Evolutionary conservation across 2,888 invertebrate species (phyloP).

Genomic region (Thereva unica): DNA sequence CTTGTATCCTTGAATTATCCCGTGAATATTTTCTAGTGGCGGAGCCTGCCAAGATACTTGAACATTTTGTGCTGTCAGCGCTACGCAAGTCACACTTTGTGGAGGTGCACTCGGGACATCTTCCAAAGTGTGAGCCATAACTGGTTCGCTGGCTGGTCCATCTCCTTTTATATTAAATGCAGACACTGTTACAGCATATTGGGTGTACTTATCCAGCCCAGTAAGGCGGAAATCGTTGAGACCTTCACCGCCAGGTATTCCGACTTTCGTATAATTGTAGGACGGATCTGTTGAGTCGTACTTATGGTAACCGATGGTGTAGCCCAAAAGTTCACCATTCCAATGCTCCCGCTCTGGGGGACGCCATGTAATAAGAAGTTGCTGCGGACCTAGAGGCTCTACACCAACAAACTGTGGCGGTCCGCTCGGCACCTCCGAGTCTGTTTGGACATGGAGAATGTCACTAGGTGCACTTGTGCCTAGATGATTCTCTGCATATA

Average conservation of each 20-base stretch:
- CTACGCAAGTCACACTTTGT: conserved; percentile 67
- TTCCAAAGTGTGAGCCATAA: conserved; percentile 57
- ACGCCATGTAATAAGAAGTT: conserved; percentile 75
- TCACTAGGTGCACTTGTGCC: conserved; percentile 66
- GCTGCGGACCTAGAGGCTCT: conserved; percentile 70
- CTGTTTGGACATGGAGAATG: conserved; percentile 62
- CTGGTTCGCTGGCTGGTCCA: conserved; percentile 73
- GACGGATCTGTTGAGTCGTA: conserved; percentile 56
- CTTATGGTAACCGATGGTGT: conserved; percentile 64
- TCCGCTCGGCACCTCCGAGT: conserved; percentile 70
- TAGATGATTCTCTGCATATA: conserved; percentile 66
- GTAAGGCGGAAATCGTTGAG: conserved; percentile 66
- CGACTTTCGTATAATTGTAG: conserved; percentile 55
- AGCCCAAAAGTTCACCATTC: conserved; percentile 77
- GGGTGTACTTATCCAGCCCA: conserved; percentile 74
- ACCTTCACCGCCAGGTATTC: conserved; percentile 59
- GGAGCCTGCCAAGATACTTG: conserved; percentile 74
- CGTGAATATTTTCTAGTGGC: conserved; percentile 67
- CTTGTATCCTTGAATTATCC: conserved; percentile 76
- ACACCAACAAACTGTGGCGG: conserved; percentile 70
- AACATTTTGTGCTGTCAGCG: conserved; percentile 71
- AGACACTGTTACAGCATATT: conserved; percentile 76
- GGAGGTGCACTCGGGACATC: conserved; percentile 72
- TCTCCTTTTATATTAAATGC: conserved; percentile 82
- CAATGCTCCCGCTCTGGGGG: conserved; percentile 72